phyloP scores from a whole-genome alignment of 2,888 invertebrate species.

The Lasioglossum figueresi region DNA sequence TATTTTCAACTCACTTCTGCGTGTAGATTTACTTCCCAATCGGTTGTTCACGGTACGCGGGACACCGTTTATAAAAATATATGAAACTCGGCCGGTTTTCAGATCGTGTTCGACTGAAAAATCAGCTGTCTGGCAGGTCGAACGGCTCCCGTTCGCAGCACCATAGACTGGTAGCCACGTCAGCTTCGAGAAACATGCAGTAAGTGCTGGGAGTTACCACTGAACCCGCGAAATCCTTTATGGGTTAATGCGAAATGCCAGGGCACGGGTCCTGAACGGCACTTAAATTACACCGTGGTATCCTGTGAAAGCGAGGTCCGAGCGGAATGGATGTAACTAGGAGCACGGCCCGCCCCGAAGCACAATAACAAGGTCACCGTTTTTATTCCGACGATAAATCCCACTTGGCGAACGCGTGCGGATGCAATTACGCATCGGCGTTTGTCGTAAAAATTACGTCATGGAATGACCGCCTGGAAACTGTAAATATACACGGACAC shows the following conservation, averaged over 20 bases:
- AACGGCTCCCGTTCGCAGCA: conserved; percentile 33
- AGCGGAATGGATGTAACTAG: conserved; percentile 53
- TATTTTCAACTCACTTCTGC: too few species aligned
- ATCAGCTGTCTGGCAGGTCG: not conserved
- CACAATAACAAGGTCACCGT: conserved; percentile 58
- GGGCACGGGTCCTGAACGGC: conserved; percentile 61
- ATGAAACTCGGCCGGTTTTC: not conserved
- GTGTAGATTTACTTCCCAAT: too few species aligned
- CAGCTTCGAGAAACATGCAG: conserved; percentile 40
- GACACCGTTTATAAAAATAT: not conserved
- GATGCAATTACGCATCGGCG: conserved; percentile 46
- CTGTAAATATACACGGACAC: conserved; percentile 7
- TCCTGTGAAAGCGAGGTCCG: conserved; percentile 61
- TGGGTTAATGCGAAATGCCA: conserved; percentile 71
- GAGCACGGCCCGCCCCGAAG: not conserved
- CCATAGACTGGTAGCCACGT: conserved; percentile 20
- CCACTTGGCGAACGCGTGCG: conserved; percentile 16
- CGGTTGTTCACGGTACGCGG: too few species aligned
- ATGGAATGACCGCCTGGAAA: not conserved
- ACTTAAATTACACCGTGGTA: conserved; percentile 68
- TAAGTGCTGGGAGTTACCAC: conserved; percentile 64
- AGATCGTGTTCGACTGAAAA: not conserved
- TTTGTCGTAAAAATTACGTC: conserved; percentile 40
- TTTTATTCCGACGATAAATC: conserved; percentile 56
- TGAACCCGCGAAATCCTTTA: conserved; percentile 66